Evolutionary conservation across 2,888 invertebrate species (phyloP), one percentile per base, ranked within the genome.

Genomic region (Chirona hameri): DNA sequence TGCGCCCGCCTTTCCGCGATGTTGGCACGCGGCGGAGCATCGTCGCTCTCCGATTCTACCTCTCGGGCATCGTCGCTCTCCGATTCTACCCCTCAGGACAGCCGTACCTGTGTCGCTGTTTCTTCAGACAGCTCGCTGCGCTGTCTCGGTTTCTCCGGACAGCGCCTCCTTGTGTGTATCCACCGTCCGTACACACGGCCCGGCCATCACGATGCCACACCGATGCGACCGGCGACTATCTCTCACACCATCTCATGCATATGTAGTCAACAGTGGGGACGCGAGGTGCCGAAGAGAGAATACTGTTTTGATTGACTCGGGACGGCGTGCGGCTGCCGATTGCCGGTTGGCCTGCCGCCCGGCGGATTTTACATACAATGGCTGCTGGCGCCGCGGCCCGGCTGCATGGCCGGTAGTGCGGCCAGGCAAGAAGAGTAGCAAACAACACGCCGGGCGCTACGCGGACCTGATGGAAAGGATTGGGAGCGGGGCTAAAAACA

Each of bases 231-330:
- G 3, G 14, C n/a, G 29, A 15, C 69, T 29, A 69, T 69, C 69
- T 69, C 69, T 29, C 29, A 29, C 69, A 29, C 69, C 69, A 69
- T 69, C 69, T 69, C 29, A 29, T 69, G 69, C 69, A 69, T 69
- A 69, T 29, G 69, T 15, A 15, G 69, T n/a, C 29, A 0, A 24
- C 57, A 21, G 69, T 15, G 0, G 69, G 5, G n/a, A n/a, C 14
- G 69, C 29, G 69, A n/a, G 69, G 12, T 27, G 65, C 3, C 29
- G n/a, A 21, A 60, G 2, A n/a, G n/a, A 21, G 60, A 29, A 12
- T 24, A 7, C 76, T 76, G 76, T 76, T 76, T 15, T 76, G 76
- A 76, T 39, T 5, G 76, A 12, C 12, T 15, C 76, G 15, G 76
- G 21, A 18, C 39, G 39, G 39, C 39, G 76, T 21, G 29, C 15